These are phyloP conservation scores for Bombyx mandarina DNA, from an alignment of 1,140 invertebrate species.

Conservation along the genomic window DNA sequence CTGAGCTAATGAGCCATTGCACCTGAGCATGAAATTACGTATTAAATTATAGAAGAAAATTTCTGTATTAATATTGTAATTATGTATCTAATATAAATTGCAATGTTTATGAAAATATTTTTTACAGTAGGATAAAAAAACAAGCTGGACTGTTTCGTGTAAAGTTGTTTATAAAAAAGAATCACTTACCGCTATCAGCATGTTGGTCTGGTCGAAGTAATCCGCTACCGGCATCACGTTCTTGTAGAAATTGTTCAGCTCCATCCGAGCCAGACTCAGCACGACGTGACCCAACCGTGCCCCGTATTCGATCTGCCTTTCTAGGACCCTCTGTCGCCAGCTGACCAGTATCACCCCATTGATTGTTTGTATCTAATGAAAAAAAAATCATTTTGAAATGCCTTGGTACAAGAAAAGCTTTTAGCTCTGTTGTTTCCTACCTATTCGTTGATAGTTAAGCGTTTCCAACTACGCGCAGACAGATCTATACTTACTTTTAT, in stretches of 20 bases:
- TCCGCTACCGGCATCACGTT: slow-evolving; percentile 91
- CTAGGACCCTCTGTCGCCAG: slow-evolving; percentile 87
- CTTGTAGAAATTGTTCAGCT: slow-evolving; percentile 89
- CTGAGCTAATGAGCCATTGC: slow-evolving; percentile 21
- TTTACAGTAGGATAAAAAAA: too few relatives aligned
- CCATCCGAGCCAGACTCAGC: slow-evolving; percentile 86
- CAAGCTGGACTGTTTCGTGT: background rate
- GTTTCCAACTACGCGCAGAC: too few relatives aligned
- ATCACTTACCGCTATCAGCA: slow-evolving; percentile 82
- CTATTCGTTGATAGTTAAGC: too few relatives aligned
- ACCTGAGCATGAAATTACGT: too few relatives aligned
- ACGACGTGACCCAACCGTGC: slow-evolving; percentile 90
- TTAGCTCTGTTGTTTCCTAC: too few relatives aligned
- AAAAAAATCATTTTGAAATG: background rate
- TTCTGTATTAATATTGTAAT: background rate
- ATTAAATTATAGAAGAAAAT: background rate
- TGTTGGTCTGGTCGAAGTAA: slow-evolving; percentile 89
- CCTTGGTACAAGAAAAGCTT: too few relatives aligned
- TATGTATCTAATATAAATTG: background rate
- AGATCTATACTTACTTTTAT: too few relatives aligned
- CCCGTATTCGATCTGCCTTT: slow-evolving; percentile 91
- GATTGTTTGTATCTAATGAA: slow-evolving; percentile 84
- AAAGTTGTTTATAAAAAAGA: background rate
- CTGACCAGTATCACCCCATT: slow-evolving; percentile 88
- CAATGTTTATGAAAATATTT: too few relatives aligned